Evolutionary conservation across 2,797 vertebrate species (phyloP).

Genomic region (Pagetopsis macropterus): DNA sequence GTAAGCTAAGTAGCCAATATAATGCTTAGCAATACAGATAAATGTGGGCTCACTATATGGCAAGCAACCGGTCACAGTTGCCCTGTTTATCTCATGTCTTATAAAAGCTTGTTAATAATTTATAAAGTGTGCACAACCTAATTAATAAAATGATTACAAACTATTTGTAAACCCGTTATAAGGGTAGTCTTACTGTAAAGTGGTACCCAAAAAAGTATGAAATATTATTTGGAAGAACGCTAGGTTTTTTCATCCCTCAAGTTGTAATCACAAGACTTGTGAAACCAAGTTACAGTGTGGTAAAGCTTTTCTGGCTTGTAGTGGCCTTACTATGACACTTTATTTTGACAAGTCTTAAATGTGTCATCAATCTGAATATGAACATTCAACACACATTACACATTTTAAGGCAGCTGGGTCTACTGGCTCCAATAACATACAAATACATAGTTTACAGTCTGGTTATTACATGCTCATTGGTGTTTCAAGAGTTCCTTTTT

Average conservation of each 20-base stretch:
- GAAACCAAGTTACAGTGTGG: background rate
- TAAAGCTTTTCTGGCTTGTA: background rate
- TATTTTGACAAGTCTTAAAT: background rate
- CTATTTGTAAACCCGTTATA: no score
- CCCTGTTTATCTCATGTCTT: no score
- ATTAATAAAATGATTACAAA: no score
- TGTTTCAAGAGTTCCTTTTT: slow-evolving; percentile 30
- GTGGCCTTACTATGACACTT: background rate
- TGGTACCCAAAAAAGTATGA: background rate
- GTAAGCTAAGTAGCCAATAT: no score
- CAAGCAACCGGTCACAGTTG: no score
- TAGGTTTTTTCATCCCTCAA: background rate
- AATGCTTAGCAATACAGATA: no score
- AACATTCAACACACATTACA: slow-evolving; percentile 10
- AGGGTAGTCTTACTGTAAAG: no score
- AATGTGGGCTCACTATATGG: no score
- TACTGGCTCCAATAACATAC: slow-evolving; percentile 13
- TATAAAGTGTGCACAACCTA: no score
- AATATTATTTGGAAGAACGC: background rate
- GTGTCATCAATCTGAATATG: background rate
- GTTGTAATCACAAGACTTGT: background rate
- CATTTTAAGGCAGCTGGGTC: background rate
- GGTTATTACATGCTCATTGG: slow-evolving; percentile 25
- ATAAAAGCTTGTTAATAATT: no score
- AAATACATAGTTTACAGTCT: slow-evolving; percentile 23